Evolutionary conservation across 2,797 vertebrate genomes (phyloP), one percentile per base, ranked within the genome.

Genomic region (Dendrocincla fuliginosa): DNA sequence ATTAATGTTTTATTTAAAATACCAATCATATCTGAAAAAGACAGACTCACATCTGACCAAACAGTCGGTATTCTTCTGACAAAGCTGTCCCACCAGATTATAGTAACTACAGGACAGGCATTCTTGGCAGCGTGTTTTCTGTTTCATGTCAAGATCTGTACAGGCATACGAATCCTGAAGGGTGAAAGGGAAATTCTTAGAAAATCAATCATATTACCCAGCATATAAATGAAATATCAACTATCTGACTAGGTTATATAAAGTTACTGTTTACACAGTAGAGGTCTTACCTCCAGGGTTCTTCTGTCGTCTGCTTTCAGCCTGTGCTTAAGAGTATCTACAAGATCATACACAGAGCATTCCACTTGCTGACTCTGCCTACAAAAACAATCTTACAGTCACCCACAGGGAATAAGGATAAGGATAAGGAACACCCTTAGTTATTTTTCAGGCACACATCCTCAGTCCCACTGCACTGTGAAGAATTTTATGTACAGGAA

Each of bases 331-430:
- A 99, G 90, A 90, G 93, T 96, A 52, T 98, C 97, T 35, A 98
- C 91, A 93, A 99, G 95, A 77, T 98, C 98, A 55, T 94, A 98
- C 59, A 97, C 95, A 56, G 95, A 97, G 23, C 52, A 85, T 96
- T 99, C 98, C 50, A 98, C 98, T 95, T 98, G 98, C 80, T 98
- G 98, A 95, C 98, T 99, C 91, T 98, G 98, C 88, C 98, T 99
- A 95, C 7, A 75, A 89, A 84, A 95, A 83, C 79, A 91, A 95
- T 37, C 22, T 87, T 75, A 79, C 15, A 93, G 73, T 85, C 74
- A 96, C 4, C 8, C 47, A 79, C 8, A 49, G 28, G 9, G n/a
- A 87, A 84, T 64, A n/a, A n/a, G n/a, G n/a, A n/a, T 25, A 83
- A 74, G 76, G 19, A 47, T 16, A 60, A 84, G 9, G 5, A 88